Base-by-base conservation (phyloP, 2,797 vertebrate species). In the Adrianichthys oophorus region DNA sequence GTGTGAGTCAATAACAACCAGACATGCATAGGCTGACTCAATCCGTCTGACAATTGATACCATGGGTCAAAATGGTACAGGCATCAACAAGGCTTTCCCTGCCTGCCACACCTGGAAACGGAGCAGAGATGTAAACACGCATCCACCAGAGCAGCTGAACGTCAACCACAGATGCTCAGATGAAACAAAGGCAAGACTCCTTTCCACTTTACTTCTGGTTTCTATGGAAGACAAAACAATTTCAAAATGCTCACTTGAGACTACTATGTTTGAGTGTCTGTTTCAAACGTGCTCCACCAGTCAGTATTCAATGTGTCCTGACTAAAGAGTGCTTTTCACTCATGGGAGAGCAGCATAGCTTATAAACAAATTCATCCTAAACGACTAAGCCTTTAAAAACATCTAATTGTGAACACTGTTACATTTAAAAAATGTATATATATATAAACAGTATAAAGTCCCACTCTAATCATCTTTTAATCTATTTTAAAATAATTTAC, bases 1-100 rank as follows among this genome's bases (percentile, higher is more conserved):
- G 56, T 58, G 56, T 80, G 76, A 80, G 64, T 79, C 74, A 83
- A 66, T 67, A 72, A 56, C 62, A 81, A 41, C 72, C 70, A 88
- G 86, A 88, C 78, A 62, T 50, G 43, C 43, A 54, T 48, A 0
- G 13, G 51, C 13, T 83, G 63, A 83, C 52, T 82, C 67, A 80
- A 37, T 50, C 48, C 16, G 74, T 76, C 77, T 72, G 72, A 77
- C 74, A 76, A 63, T 63, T 72, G 74, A 85, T 76, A 55, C 54
- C 1, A 8, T 53, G 48, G 58, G 41, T 59, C 59, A 63, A 49
- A 21, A 47, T 46, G 41, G 62, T 37, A 15, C 19, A 45, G 26
- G 51, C 60, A 76, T 68, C 45, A 75, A 53, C 65, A 76, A 59
- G 72, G 72, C 70, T 80, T 80, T 83, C 72, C 68, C 76, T 65